Base-by-base conservation (phyloP, 2,888 invertebrate genomes). In the Stenchaetothrips biformis region DNA sequence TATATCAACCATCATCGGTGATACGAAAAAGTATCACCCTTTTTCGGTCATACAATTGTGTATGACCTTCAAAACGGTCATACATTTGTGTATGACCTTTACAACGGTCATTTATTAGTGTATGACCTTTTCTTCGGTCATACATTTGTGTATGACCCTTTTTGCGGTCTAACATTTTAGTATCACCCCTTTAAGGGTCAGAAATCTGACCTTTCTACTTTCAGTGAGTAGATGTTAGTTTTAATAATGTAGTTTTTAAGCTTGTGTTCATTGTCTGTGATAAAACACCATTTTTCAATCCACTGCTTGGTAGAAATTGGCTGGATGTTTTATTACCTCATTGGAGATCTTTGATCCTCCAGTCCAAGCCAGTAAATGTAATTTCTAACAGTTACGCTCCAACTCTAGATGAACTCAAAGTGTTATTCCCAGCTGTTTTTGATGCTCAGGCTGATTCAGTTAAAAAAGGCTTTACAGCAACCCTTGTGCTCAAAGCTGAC, bases 401-500 rank as follows among this genome's bases (percentile, higher is more conserved):
- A 9, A 8, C 7, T 7, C 21, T 79, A 3, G 18, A 7, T 79
- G 21, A 48, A 2, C 37, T 79, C 2, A 79, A 3, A 53, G 2
- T 2, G 1, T 13, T 49, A 53, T 79, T 53, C 11, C 53, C 79
- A 4, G 49, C 53, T 4, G 53, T 21, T 53, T 79, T 79, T 53
- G n/a, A 53, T 37, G 18, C 48, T 49, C 2, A 53, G n/a, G 37
- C 37, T 18, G 53, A 79, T 11, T 4, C 18, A 4, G 7, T 2
- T n/a, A 79, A 53, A 53, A 47, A 67, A 25, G 74, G 78, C 4
- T 49, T 78, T 25, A 25, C 21, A 16, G 80, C 78, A 1, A 53
- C 37, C 27, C 27, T 80, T 48, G n/a, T 25, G 0, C 48, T 82
- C n/a, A 81, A 81, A 67, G 48, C 67, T 27, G 78, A 74, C 25